Evolutionary conservation across 2,113 vertebrate species (phyloP), one percentile per base, ranked within the genome.

Genomic region (Sitta europaea): DNA sequence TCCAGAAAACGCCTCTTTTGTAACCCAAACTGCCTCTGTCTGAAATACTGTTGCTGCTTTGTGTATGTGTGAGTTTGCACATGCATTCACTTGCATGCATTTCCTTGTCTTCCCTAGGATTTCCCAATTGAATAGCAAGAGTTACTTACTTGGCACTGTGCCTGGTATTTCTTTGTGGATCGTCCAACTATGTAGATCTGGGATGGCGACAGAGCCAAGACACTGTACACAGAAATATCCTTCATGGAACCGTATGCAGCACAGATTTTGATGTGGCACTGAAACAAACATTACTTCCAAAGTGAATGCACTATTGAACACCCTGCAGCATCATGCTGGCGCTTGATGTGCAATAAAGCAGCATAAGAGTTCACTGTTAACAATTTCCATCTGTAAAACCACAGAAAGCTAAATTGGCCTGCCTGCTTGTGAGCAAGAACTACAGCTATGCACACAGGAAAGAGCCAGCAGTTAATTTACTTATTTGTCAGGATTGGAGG

Each of bases 181-280:
- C 99, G 98, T 86, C 99, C 99, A 89, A 99, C 99, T 43, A 99
- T 99, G 97, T 99, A 99, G 96, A 99, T 99, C 97, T 99, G 99
- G 59, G 99, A 97, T 19, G 99, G 98, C 0, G 98, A 98, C 87
- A 99, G 98, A 55, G 99, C 99, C 91, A 99, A 98, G 97, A 99
- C 99, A 63, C 98, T 99, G 97, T 99, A 99, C 96, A 99, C 99
- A 3, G 99, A 99, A 98, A 99, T 99, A 97, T 99, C 99, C 97
- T 99, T 99, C 96, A 99, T 99, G 93, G 99, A 99, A 82, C 99
- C 99, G 0, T 99, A 99, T 23, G 99, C 99, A 0, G 99, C 99
- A 71, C 98, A 99, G 98, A 99, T 99, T 97, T 99, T 99, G 97
- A 99, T 99, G 98, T 99, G 99, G 97, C 99, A 99, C 99, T 99